These are phyloP conservation scores for Dinomys branickii DNA, from an alignment of 2,113 vertebrate species.

Conservation along the genomic window DNA sequence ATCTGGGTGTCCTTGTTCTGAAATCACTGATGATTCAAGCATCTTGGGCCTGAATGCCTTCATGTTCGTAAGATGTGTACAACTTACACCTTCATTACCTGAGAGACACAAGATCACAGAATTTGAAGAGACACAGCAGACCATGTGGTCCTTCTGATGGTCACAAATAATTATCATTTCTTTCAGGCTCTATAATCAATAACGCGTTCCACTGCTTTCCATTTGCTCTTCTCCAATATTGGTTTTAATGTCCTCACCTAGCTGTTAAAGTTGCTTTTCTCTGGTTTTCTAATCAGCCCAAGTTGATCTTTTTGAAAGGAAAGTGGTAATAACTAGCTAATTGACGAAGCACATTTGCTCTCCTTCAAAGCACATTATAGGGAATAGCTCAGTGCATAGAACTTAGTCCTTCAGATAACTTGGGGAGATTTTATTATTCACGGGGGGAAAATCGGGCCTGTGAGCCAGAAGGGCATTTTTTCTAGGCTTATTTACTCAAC, in stretches of 20 bases:
- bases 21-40: not conserved
- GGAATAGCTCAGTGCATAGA: not conserved
- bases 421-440: constrained; percentile 5
- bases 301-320: constrained; percentile 61
- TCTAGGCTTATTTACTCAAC: not conserved
- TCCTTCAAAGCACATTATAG: constrained; percentile 45
- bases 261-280: constrained; percentile 54
- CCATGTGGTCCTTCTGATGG: not conserved
- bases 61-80: not conserved
- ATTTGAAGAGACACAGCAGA: not conserved
- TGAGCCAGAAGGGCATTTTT: constrained; percentile 21
- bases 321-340: constrained; percentile 63
- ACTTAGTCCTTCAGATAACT: constrained; percentile 19
- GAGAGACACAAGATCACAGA: not conserved
- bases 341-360: constrained; percentile 57
- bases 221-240: constrained; percentile 57
- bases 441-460: not conserved
- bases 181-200: constrained; percentile 64
- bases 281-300: constrained; percentile 60
- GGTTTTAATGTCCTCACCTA: constrained; percentile 60
- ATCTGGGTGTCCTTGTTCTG: not conserved
- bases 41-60: not conserved
- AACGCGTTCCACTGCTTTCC: constrained; percentile 57
- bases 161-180: constrained; percentile 48
- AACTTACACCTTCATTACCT: not conserved